Conservation (phyloP, 2,797 vertebrate genomes). For the Chiloscyllium punctatum region DNA sequence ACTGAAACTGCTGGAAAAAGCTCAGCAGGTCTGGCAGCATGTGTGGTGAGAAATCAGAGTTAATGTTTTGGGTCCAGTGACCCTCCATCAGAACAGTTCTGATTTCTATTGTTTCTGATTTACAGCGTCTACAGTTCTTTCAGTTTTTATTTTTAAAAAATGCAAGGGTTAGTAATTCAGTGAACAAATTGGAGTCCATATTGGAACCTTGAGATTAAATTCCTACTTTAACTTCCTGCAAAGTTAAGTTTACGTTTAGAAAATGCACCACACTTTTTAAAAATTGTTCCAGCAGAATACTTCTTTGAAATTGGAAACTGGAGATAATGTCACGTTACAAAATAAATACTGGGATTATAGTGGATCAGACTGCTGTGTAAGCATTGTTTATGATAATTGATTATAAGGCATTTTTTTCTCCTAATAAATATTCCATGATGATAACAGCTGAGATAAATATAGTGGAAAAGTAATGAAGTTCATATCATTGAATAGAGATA, state of each 20-base stretch:
- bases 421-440: not conserved
- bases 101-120: no score
- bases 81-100: no score
- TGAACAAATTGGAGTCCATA: not conserved
- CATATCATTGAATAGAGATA: not conserved
- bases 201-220: not conserved
- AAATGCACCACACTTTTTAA: not conserved
- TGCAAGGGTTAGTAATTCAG: not conserved
- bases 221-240: not conserved
- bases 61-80: no score
- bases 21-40: no score
- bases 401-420: not conserved
- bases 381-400: not conserved
- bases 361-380: not conserved
- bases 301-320: not conserved
- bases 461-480: slow-evolving; percentile 23
- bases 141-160: no score
- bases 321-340: not conserved
- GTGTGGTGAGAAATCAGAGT: no score
- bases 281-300: not conserved
- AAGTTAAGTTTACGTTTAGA: not conserved
- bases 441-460: slow-evolving; percentile 10
- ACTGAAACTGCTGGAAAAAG: no score
- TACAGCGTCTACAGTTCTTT: no score
- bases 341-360: not conserved